Conservation (phyloP, 2,113 vertebrate genomes). For the Tragelaphus imberbis region DNA sequence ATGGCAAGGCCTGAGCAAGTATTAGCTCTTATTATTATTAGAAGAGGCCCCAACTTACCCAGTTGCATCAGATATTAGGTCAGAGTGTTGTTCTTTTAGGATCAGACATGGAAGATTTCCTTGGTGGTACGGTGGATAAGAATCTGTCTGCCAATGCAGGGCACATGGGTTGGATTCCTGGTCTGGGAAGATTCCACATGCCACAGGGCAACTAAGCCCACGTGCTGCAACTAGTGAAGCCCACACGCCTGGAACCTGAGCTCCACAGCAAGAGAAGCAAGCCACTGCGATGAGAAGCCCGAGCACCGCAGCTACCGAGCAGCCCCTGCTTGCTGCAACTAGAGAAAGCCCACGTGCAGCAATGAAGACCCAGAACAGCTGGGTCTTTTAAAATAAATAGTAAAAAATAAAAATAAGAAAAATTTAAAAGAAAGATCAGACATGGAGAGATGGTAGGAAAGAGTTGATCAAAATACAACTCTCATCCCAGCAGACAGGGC, state of each 20-base stretch:
- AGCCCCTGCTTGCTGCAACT: neutral
- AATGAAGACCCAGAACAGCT: neutral
- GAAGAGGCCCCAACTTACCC: neutral
- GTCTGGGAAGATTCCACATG: neutral
- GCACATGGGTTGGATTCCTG: neutral
- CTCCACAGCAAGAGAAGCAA: neutral
- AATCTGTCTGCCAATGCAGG: neutral
- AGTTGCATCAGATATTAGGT: neutral
- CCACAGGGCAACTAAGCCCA: neutral
- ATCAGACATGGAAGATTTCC: neutral
- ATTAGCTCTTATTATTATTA: neutral
- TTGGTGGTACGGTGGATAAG: neutral
- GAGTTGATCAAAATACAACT: neutral
- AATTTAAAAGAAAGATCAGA: neutral
- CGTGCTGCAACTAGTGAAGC: neutral
- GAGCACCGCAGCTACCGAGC: fast-evolving
- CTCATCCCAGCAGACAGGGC: neutral
- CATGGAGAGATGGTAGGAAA: neutral
- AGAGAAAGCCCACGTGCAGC: neutral
- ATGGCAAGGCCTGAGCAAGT: fast-evolving
- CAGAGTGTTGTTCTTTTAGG: neutral
- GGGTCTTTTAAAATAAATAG: neutral
- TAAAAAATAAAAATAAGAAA: neutral
- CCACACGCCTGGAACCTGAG: neutral
- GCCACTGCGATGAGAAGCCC: neutral